Conservation (phyloP, 2,113 vertebrate species). For the Ptilonorhynchus violaceus region DNA sequence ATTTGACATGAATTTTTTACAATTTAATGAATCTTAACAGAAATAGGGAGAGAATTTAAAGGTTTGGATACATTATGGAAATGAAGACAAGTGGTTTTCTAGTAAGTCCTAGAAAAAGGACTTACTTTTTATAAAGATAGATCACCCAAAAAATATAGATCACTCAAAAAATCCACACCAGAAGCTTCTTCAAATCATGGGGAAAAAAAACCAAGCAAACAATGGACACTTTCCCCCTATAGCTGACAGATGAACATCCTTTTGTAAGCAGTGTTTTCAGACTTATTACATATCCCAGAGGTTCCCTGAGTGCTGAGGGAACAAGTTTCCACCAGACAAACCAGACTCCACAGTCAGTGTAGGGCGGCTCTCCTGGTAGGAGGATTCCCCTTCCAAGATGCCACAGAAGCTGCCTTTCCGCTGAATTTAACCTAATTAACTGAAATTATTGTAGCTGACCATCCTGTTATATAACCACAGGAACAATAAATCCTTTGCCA, state of each 20-base stretch:
- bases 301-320: not conserved
- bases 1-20: not conserved
- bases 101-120: too few species aligned
- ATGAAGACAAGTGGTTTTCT: not conserved
- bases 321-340: not conserved
- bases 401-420: not conserved
- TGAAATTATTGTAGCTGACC: not conserved
- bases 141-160: too few species aligned
- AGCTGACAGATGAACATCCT: not conserved
- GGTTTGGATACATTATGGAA: not conserved
- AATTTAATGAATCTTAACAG: not conserved
- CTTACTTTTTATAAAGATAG: too few species aligned
- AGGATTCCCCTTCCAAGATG: not conserved
- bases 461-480: not conserved
- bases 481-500: not conserved
- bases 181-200: not conserved
- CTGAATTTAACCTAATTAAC: not conserved
- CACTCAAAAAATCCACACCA: not conserved
- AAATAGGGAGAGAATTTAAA: not conserved
- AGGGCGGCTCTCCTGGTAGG: not conserved
- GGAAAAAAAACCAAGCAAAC: not conserved
- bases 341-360: accelerated
- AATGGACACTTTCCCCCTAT: accelerated
- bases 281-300: accelerated
- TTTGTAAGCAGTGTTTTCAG: not conserved